Base-by-base conservation (phyloP, 2,888 invertebrate genomes). In the Omphaloscelis lunosa region DNA sequence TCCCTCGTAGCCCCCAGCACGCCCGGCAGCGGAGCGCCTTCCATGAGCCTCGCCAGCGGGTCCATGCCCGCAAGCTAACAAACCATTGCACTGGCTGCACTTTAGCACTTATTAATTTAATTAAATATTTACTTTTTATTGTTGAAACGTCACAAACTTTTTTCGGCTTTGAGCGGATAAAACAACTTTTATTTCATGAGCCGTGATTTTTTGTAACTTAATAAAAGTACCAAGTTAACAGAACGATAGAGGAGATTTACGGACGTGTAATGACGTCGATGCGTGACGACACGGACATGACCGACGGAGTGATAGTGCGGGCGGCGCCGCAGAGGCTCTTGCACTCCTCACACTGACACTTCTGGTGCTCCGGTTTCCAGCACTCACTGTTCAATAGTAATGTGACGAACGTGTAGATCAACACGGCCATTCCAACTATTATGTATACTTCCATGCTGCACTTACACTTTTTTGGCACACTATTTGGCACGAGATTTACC, bases 31-130 rank as follows among this genome's bases (percentile, higher is more conserved):
- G 98, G 97, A 91, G 98, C 98, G 92, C 98, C 97, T 93, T 98
- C 97, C 98, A 98, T 98, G 93, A 98, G 96, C 91, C 98, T 98
- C 93, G 98, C 98, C 95, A 98, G 95, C 90, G 98, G 98, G 97
- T 98, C 98, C 98, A 98, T 98, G 91, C 94, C 93, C 92, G 88
- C 86, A 79, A 87, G 87, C 89, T 89, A 88, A 85, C 86, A 87
- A 79, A 80, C 79, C 86, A 89, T 89, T n/a, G 71, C 82, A 79
- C 80, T 70, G 72, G 67, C 70, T 41, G 72, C 80, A 79, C 81
- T 66, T 53, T 20, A 15, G n/a, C 82, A 78, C 78, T 82, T 73
- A n/a, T 41, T 39, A 39, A 65, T 56, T 27, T 12, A 63, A 72
- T 69, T 27, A 51, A 84, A 20, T 41, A 62, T 72, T 63, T 71